phyloP scores from a whole-genome alignment of 2,888 invertebrate genomes.

The Apamea monoglypha region DNA sequence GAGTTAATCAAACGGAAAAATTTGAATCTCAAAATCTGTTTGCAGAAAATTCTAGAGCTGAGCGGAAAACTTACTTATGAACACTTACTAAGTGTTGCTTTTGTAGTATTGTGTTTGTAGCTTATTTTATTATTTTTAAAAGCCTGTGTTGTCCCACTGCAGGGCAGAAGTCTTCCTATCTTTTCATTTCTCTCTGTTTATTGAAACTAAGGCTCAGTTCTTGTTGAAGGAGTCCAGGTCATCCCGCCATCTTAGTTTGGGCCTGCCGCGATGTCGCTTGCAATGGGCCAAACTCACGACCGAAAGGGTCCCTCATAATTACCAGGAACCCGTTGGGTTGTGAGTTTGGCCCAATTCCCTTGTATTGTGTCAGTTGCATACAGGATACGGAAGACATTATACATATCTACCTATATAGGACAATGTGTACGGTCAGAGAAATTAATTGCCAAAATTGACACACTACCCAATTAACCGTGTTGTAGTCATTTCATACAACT shows the following conservation, averaged over 20 bases:
- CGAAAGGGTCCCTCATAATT: not conserved
- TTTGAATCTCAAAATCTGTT: slow-evolving; percentile 24
- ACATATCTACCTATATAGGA: not conserved
- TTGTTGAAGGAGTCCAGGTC: not conserved
- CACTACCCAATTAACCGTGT: not conserved
- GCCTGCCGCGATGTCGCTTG: not conserved
- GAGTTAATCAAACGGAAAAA: slow-evolving; percentile 48
- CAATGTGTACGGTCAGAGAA: not conserved
- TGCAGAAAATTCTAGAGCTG: not conserved
- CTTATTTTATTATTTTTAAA: not conserved
- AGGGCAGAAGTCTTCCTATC: not conserved
- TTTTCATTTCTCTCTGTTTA: not conserved
- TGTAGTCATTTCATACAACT: not conserved
- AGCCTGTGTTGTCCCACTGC: not conserved
- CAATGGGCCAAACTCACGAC: not conserved
- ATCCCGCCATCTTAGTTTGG: not conserved
- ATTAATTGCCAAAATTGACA: not conserved
- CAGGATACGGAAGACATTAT: not conserved
- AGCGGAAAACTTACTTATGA: not conserved
- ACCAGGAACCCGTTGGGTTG: not conserved
- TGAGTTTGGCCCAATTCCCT: not conserved
- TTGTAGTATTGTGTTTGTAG: not conserved
- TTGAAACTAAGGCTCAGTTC: not conserved
- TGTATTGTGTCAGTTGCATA: not conserved
- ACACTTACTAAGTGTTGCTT: not conserved